Evolutionary conservation across 92 coral and sea anemone genomes (phyloP), one percentile per base, ranked within the genome.

Genomic region (Zoanthus sansibaricus): DNA sequence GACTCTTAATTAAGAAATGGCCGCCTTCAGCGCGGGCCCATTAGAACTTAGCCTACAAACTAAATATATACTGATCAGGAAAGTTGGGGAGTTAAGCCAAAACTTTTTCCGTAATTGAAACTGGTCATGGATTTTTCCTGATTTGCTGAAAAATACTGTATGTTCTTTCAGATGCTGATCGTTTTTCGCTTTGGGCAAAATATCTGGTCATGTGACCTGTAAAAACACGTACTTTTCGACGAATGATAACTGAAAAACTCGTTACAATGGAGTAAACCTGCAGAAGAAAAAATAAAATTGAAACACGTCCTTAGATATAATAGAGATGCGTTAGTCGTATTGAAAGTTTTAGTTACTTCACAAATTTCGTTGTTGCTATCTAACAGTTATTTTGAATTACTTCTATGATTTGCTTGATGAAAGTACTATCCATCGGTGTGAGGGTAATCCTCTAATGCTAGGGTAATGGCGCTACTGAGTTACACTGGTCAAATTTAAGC

Each of bases 1-100:
- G 31, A 87, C 90, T 8, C 90, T 61, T 8, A 90, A 86, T 74
- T 90, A 90, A 16, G 68, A 68, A 32, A 90, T 87, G 3, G 93
- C 71, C 4, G 18, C 77, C 44, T 42, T 30, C 9, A 54, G 71
- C 44, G 12, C 87, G 72, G 46, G 44, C 1, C 42, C 4, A 37
- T 37, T 37, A 37, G 3, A 37, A 4, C 42, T 7, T 10, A 88
- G 45, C 30, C 91, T 88, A 71, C 91, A 55, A 72, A 88, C 87
- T 62, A 88, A 73, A 82, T 71, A 25, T 25, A 25, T 25, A 83
- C 72, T 67, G 30, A 80, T 72, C 79, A 21, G 91, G 91, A 56
- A 37, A 79, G 84, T 75, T 74, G 44, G 75, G 47, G 18, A 88
- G 17, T 58, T 49, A 72, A 20, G 82, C 52, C 56, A 88, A n/a